These are phyloP conservation scores for Monopis laevigella DNA, from an alignment of 2,888 invertebrate species.

Conservation along the genomic window DNA sequence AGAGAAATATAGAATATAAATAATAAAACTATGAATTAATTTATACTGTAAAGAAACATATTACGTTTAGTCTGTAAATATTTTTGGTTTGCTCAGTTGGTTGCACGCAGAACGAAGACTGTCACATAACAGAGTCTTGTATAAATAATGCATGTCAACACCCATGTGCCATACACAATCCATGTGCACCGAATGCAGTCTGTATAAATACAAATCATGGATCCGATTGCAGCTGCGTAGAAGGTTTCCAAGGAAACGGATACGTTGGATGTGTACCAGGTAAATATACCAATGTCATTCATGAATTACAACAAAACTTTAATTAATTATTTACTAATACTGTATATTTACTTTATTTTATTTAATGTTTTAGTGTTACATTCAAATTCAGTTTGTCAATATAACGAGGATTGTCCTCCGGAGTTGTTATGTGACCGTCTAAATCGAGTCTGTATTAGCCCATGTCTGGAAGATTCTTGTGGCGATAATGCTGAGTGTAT, in stretches of 20 bases:
- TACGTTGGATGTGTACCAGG: constrained; percentile 83
- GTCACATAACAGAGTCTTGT: constrained; percentile 86
- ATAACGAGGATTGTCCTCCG: constrained; percentile 92
- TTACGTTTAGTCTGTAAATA: constrained; percentile 20
- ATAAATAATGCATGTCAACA: constrained; percentile 85
- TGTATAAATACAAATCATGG: constrained; percentile 90
- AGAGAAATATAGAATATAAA: no score
- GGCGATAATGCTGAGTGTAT: constrained; percentile 84
- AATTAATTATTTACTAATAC: background rate
- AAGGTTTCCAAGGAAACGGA: constrained; percentile 89
- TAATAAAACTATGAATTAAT: no score
- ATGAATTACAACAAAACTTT: background rate
- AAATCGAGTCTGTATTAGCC: constrained; percentile 84
- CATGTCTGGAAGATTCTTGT: constrained; percentile 81
- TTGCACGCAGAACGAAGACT: constrained; percentile 88
- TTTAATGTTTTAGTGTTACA: constrained; percentile 36
- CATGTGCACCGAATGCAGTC: constrained; percentile 83
- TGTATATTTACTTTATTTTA: background rate
- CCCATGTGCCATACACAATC: constrained; percentile 86
- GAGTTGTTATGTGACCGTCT: constrained; percentile 84
- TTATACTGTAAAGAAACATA: no score
- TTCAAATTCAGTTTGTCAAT: constrained; percentile 75
- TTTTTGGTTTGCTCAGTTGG: constrained; percentile 72
- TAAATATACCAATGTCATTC: constrained; percentile 37
- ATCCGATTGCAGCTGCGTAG: constrained; percentile 85